Base-by-base conservation (phyloP, 2,113 vertebrate genomes). In the Siphamia tubifer region DNA sequence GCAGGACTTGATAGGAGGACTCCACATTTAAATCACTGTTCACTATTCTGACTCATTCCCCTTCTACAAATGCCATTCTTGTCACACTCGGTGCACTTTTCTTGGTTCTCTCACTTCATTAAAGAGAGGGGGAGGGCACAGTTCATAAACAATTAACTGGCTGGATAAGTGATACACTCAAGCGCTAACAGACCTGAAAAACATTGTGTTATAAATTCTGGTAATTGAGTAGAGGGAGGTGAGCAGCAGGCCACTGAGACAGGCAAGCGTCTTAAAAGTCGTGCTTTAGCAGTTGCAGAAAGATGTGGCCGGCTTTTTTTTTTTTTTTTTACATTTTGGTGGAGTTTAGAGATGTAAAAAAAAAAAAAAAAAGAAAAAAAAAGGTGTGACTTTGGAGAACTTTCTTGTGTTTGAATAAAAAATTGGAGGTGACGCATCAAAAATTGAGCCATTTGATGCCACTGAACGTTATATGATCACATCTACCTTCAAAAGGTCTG, bases 101-200 rank as follows among this genome's bases (percentile, higher is more conserved):
- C 75, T 56, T 38, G 20, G 27, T 68, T 78, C 63, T 52, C 81
- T 87, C 65, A 73, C 73, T 76, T 82, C 75, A 75, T 85, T 73
- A 83, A 67, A 73, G 73, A 70, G 68, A 78, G 67, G 61, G 70
- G 79, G 63, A 65, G 72, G 79, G 72, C 71, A 73, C 56, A 79
- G 81, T 88, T 89, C 86, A 89, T 88, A 88, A 91, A 87, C 86
- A 91, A 89, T 89, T 90, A 90, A 88, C 86, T 62, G 77, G 64
- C 74, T 84, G 75, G 79, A 80, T 89, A 89, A 91, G 83, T 87
- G 86, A 89, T 72, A 87, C 90, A 86, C 85, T 91, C 71, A 65
- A 86, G 78, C 58, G 71, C 85, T 84, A 87, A 89, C 83, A 82
- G 82, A 84, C 78, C 81, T 84, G 82, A 84, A 87, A 87, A 73